Evolutionary conservation across 2,888 invertebrate species (phyloP).

Genomic region (Tortricodes alternella): DNA sequence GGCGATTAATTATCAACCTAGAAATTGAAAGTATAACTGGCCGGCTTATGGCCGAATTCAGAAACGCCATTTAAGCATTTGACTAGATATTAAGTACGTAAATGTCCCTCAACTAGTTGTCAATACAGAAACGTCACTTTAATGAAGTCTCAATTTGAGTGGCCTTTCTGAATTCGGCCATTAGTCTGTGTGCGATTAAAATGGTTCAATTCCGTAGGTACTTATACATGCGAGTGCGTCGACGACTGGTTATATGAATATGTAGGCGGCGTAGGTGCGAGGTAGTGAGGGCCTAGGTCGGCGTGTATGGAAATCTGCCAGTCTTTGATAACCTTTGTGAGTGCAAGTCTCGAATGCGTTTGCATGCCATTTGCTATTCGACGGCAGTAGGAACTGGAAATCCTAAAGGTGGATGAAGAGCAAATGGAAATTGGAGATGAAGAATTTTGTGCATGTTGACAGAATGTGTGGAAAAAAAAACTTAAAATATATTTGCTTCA

Average conservation of each 20-base stretch:
- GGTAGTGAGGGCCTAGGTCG: constrained; percentile 8
- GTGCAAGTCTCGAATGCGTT: constrained; percentile 12
- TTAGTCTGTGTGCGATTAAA: too few relatives aligned
- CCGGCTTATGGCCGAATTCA: too few relatives aligned
- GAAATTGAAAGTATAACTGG: too few relatives aligned
- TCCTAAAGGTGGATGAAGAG: too few relatives aligned
- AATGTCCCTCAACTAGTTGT: too few relatives aligned
- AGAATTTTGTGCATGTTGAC: neutral
- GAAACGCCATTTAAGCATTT: too few relatives aligned
- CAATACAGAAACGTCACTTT: too few relatives aligned
- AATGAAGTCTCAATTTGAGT: too few relatives aligned
- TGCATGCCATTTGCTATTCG: constrained; percentile 17
- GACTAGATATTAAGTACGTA: too few relatives aligned
- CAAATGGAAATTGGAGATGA: neutral
- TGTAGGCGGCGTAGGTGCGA: constrained; percentile 1
- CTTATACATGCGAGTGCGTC: neutral
- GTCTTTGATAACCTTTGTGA: constrained; percentile 23
- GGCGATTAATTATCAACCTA: too few relatives aligned
- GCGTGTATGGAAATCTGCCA: constrained; percentile 11
- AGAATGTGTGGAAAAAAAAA: neutral
- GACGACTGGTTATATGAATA: constrained; percentile 12
- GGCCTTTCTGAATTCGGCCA: too few relatives aligned
- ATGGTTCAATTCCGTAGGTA: neutral
- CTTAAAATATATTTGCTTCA: too few relatives aligned
- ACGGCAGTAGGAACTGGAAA: neutral